Conservation (phyloP, 2,888 invertebrate species). For the Drosophila pegasa region DNA sequence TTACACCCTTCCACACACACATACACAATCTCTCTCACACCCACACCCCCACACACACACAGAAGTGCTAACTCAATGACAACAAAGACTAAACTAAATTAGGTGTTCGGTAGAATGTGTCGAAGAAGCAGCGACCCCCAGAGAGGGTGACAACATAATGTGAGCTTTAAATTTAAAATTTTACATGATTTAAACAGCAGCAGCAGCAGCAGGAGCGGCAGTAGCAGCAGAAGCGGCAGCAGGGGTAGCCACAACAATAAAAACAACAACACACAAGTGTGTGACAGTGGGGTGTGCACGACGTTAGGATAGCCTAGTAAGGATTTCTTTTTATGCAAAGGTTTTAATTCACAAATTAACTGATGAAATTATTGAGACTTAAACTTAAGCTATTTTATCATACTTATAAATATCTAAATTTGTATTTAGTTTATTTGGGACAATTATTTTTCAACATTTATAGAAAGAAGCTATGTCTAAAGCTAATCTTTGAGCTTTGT, state of each 20-base stretch:
- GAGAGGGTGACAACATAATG: slow-evolving; percentile 21
- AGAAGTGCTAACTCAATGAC: slow-evolving; percentile 62
- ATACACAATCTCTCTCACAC: background rate
- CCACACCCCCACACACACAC: slow-evolving; percentile 9
- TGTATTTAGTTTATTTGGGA: too few relatives aligned
- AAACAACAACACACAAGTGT: background rate
- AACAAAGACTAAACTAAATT: slow-evolving; percentile 58
- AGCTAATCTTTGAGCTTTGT: too few relatives aligned
- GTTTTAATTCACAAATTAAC: too few relatives aligned
- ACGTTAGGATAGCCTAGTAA: background rate
- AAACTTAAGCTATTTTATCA: too few relatives aligned
- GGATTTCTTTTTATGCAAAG: background rate
- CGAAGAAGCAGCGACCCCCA: background rate
- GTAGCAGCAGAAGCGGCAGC: slow-evolving; percentile 37
- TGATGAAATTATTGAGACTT: too few relatives aligned
- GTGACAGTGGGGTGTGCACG: background rate
- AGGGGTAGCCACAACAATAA: background rate
- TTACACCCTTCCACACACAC: background rate
- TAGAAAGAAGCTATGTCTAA: too few relatives aligned
- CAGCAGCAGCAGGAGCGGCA: slow-evolving; percentile 15
- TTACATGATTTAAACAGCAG: slow-evolving; percentile 60
- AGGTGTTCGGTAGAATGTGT: slow-evolving; percentile 41
- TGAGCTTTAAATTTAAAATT: slow-evolving; percentile 73
- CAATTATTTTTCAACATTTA: too few relatives aligned
- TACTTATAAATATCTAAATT: too few relatives aligned